Base-by-base conservation (phyloP, 2,888 invertebrate species). In the Pocota personata region DNA sequence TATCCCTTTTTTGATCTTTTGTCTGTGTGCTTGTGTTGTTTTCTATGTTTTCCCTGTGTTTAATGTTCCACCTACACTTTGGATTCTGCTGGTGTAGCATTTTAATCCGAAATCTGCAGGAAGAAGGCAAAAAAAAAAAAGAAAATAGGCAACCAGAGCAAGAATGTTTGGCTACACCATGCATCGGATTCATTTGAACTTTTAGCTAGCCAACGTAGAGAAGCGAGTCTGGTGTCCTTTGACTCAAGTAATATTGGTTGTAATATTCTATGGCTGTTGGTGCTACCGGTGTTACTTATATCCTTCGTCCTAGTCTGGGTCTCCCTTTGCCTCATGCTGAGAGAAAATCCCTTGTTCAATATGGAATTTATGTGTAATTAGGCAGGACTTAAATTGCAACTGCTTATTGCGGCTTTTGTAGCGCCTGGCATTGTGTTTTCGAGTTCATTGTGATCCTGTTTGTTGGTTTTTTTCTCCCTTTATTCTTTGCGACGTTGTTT, bases 361-460 rank as follows among this genome's bases (percentile, higher is more conserved):
- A 86, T 86, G 86, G 67, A 82, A 86, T 86, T 86, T 86, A 82
- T 86, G 82, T 82, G 77, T 86, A 86, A 86, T 86, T 86, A 86
- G 82, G 82, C 72, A 77, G 76, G 76, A 82, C 86, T 86, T 86
- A 82, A 86, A 82, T 86, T 80, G 80, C 72, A 80, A 80, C 80
- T 80, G 75, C 76, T 86, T 86, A 80, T 80, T 86, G 86, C 30
- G 86, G 84, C 79, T 86, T 86, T 76, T 80, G 84, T 79, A 73
- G 69, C 52, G 75, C 58, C 24, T 52, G 58, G 60, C 52, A 71
- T 76, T 76, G 73, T 78, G 78, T 78, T 52, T 55, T 78, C 48
- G 64, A 75, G 52, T 75, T 75, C 73, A 75, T 82, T 69, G 40
- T 60, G 67, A 64, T 46, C 19, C 57, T 50, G 57, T 37, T 60